phyloP scores from a whole-genome alignment of 2,888 invertebrate species.

The Cheilosia vulpina region DNA sequence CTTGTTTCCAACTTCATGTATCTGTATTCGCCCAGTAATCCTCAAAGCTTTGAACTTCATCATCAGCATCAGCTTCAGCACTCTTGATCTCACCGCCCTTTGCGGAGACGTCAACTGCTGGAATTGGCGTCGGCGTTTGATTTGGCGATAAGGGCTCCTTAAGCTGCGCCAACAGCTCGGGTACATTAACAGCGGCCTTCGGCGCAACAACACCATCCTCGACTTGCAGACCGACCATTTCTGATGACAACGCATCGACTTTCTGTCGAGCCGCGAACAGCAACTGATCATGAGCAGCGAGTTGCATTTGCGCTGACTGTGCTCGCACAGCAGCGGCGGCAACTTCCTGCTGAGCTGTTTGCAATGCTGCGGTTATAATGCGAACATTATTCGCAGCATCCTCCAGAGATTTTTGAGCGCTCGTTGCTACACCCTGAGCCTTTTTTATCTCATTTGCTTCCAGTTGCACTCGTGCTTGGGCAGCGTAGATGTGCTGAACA shows the following conservation, averaged over 20 bases:
- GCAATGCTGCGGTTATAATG: slow-evolving; percentile 80
- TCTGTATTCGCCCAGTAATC: slow-evolving; percentile 17
- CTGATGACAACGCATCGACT: slow-evolving; percentile 83
- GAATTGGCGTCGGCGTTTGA: slow-evolving; percentile 81
- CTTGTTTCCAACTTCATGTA: background rate
- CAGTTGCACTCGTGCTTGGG: slow-evolving; percentile 83
- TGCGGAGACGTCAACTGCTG: slow-evolving; percentile 75
- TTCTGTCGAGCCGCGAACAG: slow-evolving; percentile 83
- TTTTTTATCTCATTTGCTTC: slow-evolving; percentile 83
- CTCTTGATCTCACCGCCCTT: background rate
- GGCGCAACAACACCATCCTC: slow-evolving; percentile 81
- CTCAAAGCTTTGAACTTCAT: slow-evolving; percentile 6
- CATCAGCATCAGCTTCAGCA: background rate
- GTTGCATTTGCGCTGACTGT: slow-evolving; percentile 82
- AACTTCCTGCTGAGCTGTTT: slow-evolving; percentile 82
- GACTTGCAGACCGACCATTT: slow-evolving; percentile 82
- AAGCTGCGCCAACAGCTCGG: slow-evolving; percentile 79
- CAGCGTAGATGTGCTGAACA: slow-evolving; percentile 82
- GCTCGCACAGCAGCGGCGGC: slow-evolving; percentile 82
- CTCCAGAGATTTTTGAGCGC: slow-evolving; percentile 81
- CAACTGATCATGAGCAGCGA: slow-evolving; percentile 83
- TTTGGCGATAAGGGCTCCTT: slow-evolving; percentile 79
- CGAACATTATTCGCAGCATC: slow-evolving; percentile 83
- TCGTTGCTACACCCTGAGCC: slow-evolving; percentile 81
- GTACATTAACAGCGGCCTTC: slow-evolving; percentile 79